These are phyloP conservation scores for Himalopsyche japonica DNA, from an alignment of 2,888 invertebrate genomes.

Conservation along the genomic window DNA sequence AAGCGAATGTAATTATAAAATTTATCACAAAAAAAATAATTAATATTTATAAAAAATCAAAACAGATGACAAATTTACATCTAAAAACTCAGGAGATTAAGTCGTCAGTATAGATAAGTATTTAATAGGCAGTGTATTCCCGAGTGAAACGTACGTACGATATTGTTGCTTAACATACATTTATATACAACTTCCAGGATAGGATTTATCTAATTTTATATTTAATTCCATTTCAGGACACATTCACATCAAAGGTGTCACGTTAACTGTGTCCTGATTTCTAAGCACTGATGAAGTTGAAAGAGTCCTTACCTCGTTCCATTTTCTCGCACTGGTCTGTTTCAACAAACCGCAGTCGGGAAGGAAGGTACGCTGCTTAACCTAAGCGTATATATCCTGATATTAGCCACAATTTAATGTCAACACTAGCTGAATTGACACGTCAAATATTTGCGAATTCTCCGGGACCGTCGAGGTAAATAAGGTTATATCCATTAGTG, in stretches of 20 bases:
- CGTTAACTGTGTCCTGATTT: not conserved
- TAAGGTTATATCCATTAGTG: conserved; percentile 5
- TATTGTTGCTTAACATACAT: too few relatives aligned
- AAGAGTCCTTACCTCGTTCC: not conserved
- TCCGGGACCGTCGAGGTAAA: conserved; percentile 32
- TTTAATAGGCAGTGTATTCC: too few relatives aligned
- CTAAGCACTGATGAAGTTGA: not conserved
- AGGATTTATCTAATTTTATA: too few relatives aligned
- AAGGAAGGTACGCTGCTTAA: conserved; percentile 27
- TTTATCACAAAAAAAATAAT: too few relatives aligned
- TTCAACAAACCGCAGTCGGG: conserved; percentile 23
- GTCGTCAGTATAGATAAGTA: too few relatives aligned
- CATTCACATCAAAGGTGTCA: not conserved
- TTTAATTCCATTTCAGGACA: not conserved
- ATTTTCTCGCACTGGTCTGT: not conserved
- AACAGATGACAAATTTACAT: too few relatives aligned
- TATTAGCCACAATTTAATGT: conserved; percentile 63
- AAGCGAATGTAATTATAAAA: too few relatives aligned
- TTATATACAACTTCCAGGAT: too few relatives aligned
- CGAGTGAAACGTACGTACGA: too few relatives aligned
- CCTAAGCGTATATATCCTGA: conserved; percentile 41
- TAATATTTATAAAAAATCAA: too few relatives aligned
- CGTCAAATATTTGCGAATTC: conserved; percentile 60
- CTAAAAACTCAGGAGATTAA: too few relatives aligned
- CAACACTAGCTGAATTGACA: conserved; percentile 64